Evolutionary conservation across 64 coral and sea anemone species (phyloP).

Genomic region (Acropora tenuis): DNA sequence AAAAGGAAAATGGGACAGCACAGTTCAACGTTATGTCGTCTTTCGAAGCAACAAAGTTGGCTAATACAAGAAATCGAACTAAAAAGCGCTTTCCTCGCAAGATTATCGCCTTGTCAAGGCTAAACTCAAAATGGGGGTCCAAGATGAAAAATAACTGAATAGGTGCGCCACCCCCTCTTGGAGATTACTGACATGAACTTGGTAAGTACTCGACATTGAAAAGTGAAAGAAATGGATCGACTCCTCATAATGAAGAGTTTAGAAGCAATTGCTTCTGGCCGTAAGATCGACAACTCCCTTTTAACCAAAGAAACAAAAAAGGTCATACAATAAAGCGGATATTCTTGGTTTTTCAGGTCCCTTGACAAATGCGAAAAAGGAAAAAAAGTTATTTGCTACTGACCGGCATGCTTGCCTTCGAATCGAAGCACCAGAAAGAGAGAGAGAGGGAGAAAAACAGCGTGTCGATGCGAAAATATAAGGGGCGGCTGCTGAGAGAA

Average conservation of each 20-base stretch:
- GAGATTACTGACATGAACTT: not conserved
- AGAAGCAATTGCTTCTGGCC: not conserved
- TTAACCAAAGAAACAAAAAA: not conserved
- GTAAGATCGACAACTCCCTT: not conserved
- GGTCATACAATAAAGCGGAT: not conserved
- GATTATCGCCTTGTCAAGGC: too few relatives aligned
- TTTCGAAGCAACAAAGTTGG: too few relatives aligned
- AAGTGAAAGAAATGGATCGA: not conserved
- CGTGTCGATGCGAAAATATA: constrained; percentile 65
- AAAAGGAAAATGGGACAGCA: too few relatives aligned
- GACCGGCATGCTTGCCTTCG: constrained; percentile 77
- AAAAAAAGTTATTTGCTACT: not conserved
- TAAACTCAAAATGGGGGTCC: too few relatives aligned
- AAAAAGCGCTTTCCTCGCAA: too few relatives aligned
- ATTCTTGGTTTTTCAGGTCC: not conserved
- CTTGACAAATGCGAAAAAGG: not conserved
- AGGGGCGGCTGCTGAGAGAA: constrained; percentile 66
- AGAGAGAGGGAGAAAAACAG: constrained; percentile 46
- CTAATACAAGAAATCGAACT: too few relatives aligned
- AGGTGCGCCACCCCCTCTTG: not conserved
- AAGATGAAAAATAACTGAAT: too few relatives aligned
- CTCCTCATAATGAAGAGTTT: not conserved
- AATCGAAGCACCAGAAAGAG: constrained; percentile 81
- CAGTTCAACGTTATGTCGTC: too few relatives aligned
- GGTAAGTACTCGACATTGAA: not conserved